Evolutionary conservation across 2,888 invertebrate species (phyloP), one percentile per base, ranked within the genome.

Genomic region (Homarus gammarus): DNA sequence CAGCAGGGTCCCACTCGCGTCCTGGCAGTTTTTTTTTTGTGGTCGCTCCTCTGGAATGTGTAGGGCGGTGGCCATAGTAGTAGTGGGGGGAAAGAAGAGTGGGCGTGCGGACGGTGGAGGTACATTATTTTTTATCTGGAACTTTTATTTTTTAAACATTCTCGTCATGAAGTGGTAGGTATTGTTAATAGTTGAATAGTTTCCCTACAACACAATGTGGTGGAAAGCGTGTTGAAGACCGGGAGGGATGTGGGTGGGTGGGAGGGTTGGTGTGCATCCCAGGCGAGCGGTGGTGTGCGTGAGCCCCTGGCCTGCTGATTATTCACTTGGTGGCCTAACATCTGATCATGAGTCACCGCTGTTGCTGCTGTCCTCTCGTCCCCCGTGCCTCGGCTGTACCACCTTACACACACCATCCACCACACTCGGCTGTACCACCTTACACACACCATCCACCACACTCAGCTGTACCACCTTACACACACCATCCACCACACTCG

Each of bases 301-400:
- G 84, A 75, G 75, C 73, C 75, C 70, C 51, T 27, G 73, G 75
- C 40, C 84, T 84, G 84, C 51, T 75, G 75, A 84, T 84, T 84
- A 84, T 84, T 84, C 84, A 84, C 84, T 84, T 84, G 75, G 75
- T 84, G 44, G 70, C 73, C 84, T 75, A 84, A 84, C 84, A 84
- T 84, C 84, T 84, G 84, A 84, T 84, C 75, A 84, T 84, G 84
- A 84, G 44, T 84, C 84, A 84, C 44, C 75, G 56, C 61, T 44
- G 77, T 68, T 33, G 51, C 81, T 64, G 18, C 78, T 78, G 56
- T 33, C 33, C 40, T 27, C 77, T 49, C 79, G 33, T n/a, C n/a
- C n/a, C n/a, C n/a, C n/a, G n/a, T n/a, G n/a, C n/a, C n/a, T n/a
- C 44, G 12, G 12, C 44, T 49, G 10, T 44, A 12, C 44, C 44